These are phyloP conservation scores for Caenorhabditis parvicauda DNA, from an alignment of 2,888 invertebrate genomes.

Conservation along the genomic window DNA sequence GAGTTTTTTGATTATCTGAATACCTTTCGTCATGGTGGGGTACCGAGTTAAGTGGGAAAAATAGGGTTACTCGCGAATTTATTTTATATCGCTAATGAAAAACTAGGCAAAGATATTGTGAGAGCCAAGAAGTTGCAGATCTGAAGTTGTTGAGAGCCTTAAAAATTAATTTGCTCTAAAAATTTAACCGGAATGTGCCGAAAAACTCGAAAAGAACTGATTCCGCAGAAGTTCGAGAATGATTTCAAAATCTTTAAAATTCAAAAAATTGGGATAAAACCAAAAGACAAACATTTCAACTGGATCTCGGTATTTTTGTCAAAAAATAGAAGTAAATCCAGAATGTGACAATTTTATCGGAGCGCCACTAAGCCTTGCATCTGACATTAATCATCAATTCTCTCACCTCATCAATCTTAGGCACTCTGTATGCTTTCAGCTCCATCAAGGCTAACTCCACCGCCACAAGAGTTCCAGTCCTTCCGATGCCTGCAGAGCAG, in stretches of 20 bases:
- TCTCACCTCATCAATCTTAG: conserved; percentile 18
- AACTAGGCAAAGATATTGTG: no score
- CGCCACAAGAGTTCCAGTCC: conserved; percentile 22
- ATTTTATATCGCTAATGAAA: not conserved
- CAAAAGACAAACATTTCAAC: no score
- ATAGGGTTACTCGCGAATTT: not conserved
- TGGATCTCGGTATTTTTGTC: no score
- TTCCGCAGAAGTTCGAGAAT: not conserved
- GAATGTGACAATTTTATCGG: no score
- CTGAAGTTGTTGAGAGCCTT: no score
- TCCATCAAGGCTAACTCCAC: conserved; percentile 21
- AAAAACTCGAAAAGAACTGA: not conserved
- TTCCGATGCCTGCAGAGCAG: conserved; percentile 30
- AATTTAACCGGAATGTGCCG: no score
- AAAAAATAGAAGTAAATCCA: no score
- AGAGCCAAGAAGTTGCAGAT: no score
- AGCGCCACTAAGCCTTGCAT: no score
- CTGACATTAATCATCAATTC: no score
- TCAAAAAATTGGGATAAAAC: not conserved
- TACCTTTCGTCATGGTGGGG: not conserved
- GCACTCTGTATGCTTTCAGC: conserved; percentile 9
- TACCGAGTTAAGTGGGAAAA: not conserved
- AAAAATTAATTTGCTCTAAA: no score
- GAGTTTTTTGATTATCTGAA: conserved; percentile 18
- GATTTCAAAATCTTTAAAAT: not conserved